phyloP scores from a whole-genome alignment of 2,888 invertebrate species.

The Stenoptilia bipunctidactyla region DNA sequence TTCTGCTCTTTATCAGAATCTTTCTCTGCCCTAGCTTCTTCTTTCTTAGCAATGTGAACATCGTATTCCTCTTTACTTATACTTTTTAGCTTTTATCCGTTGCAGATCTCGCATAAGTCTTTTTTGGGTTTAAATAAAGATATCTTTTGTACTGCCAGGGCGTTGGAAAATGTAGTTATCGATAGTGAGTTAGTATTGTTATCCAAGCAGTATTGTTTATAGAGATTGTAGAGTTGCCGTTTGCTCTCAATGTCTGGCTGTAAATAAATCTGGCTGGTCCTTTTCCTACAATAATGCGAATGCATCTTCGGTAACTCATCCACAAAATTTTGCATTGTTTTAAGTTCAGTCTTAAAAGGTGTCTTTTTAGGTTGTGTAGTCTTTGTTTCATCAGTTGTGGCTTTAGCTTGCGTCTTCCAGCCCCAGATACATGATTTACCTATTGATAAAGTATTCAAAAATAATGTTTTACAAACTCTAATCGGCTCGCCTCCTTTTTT shows the following conservation, averaged over 20 bases:
- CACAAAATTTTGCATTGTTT: slow-evolving; percentile 1
- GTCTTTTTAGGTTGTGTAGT: not conserved
- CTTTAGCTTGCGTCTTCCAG: slow-evolving; percentile 4
- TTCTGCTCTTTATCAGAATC: slow-evolving; percentile 9
- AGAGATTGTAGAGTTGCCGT: slow-evolving; percentile 9
- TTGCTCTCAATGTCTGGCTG: slow-evolving; percentile 8
- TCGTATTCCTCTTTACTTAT: slow-evolving; percentile 10
- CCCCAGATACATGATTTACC: slow-evolving; percentile 7
- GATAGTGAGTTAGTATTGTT: slow-evolving; percentile 7
- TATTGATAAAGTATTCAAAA: slow-evolving; percentile 5
- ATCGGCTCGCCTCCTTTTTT: slow-evolving; percentile 5
- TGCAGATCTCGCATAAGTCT: slow-evolving; percentile 8
- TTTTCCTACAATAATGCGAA: slow-evolving; percentile 12
- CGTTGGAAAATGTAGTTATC: slow-evolving; percentile 7
- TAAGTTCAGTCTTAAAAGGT: slow-evolving; percentile 1
- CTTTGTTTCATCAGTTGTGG: slow-evolving; percentile 3
- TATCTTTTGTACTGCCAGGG: slow-evolving; percentile 5
- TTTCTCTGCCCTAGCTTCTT: slow-evolving; percentile 11
- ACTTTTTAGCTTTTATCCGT: slow-evolving; percentile 7
- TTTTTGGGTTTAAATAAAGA: slow-evolving; percentile 10
- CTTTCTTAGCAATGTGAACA: slow-evolving; percentile 8
- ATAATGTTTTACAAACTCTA: slow-evolving; percentile 7
- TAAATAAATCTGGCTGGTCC: slow-evolving; percentile 9
- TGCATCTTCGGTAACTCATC: slow-evolving; percentile 10
- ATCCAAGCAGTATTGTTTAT: slow-evolving; percentile 7